phyloP scores from a whole-genome alignment of 2,888 invertebrate species.

The Ptilodon capucinus region DNA sequence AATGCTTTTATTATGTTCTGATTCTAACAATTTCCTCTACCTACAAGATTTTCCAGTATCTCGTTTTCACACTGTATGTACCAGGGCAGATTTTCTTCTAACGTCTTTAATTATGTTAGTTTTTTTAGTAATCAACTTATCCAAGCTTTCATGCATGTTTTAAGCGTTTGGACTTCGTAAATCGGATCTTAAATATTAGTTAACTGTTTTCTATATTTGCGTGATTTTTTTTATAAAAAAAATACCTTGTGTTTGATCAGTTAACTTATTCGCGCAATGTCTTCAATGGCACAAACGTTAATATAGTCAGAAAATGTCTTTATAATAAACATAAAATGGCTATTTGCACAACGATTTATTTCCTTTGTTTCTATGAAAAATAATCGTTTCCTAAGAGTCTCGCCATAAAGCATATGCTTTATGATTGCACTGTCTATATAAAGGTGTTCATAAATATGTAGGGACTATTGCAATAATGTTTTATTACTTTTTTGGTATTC shows the following conservation, averaged over 20 bases:
- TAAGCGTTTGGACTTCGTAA: too few species aligned
- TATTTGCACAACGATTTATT: constrained; percentile 32
- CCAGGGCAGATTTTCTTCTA: too few species aligned
- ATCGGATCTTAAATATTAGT: too few species aligned
- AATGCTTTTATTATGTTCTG: too few species aligned
- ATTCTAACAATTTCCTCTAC: too few species aligned
- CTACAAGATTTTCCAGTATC: too few species aligned
- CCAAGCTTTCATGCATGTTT: too few species aligned
- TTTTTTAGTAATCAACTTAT: too few species aligned
- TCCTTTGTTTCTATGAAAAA: constrained; percentile 38
- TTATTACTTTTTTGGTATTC: constrained; percentile 18
- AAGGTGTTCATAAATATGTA: constrained; percentile 23
- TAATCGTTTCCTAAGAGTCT: constrained; percentile 26
- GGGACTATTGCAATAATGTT: constrained; percentile 11
- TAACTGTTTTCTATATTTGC: too few species aligned
- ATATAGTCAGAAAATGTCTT: constrained; percentile 25
- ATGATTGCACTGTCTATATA: constrained; percentile 25
- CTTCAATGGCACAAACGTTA: constrained; percentile 19
- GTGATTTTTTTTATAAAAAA: too few species aligned
- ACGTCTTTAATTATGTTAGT: too few species aligned
- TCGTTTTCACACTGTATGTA: too few species aligned
- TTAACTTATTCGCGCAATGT: background rate
- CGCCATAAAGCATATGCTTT: constrained; percentile 9
- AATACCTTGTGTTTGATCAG: background rate
- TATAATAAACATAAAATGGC: constrained; percentile 32